These are phyloP conservation scores for Atherinomorus stipes DNA, from an alignment of 2,113 vertebrate genomes.

Conservation along the genomic window DNA sequence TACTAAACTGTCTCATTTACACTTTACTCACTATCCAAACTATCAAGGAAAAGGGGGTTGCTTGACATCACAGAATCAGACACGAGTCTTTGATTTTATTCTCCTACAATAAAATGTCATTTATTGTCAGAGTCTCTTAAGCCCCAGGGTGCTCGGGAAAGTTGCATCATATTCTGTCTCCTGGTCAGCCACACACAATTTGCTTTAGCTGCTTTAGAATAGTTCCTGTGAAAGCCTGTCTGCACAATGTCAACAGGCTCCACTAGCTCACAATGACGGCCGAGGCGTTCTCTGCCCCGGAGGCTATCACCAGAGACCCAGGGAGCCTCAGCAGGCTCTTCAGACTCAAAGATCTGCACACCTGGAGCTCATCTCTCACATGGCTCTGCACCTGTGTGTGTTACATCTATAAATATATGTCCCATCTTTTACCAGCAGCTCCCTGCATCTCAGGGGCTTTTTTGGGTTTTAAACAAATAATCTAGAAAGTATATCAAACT, in stretches of 20 bases:
- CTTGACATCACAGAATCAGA: background rate
- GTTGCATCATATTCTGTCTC: conserved; percentile 20
- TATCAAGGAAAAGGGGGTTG: background rate
- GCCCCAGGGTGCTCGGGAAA: background rate
- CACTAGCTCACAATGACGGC: background rate
- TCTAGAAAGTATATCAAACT: no score
- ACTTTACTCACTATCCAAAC: background rate
- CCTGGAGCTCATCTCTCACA: background rate
- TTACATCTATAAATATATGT: background rate
- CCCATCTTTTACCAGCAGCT: no score
- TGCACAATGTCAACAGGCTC: conserved; percentile 8
- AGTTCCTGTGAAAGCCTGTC: background rate
- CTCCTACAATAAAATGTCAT: background rate
- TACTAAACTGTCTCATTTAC: no score
- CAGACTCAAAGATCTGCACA: background rate
- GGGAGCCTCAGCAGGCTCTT: conserved; percentile 32
- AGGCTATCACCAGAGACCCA: conserved; percentile 18
- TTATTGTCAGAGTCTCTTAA: background rate
- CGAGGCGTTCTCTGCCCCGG: background rate
- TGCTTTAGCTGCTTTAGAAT: no score
- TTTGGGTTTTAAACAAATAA: no score
- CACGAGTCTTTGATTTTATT: background rate
- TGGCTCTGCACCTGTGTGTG: background rate
- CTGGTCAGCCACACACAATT: conserved; percentile 9
- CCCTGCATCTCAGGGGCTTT: no score